Evolutionary conservation across 2,888 invertebrate genomes (phyloP).

Genomic region (Thera britannica): DNA sequence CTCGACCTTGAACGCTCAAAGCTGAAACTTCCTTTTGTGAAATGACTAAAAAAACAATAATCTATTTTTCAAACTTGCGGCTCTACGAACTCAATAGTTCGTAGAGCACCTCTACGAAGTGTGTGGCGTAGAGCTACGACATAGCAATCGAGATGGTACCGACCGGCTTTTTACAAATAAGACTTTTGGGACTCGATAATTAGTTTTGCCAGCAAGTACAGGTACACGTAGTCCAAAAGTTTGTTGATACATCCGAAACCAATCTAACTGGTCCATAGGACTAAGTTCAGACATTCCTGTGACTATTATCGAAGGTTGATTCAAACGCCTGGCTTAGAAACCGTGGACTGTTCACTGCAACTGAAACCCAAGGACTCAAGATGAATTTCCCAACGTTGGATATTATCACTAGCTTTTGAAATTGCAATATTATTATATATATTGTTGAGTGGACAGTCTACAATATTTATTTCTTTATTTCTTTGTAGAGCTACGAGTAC

Average conservation of each 20-base stretch:
- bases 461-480: too few relatives aligned
- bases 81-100: background rate
- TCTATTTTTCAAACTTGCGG: background rate
- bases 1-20: background rate
- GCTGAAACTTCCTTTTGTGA: constrained; percentile 4
- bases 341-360: constrained; percentile 9
- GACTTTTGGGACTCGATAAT: constrained; percentile 5
- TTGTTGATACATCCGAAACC: constrained; percentile 22
- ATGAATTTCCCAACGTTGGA: constrained; percentile 10
- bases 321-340: constrained; percentile 1
- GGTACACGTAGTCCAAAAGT: constrained; percentile 19
- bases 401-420: background rate
- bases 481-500: too few relatives aligned
- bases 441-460: too few relatives aligned
- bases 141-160: too few relatives aligned
- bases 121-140: background rate
- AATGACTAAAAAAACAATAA: background rate
- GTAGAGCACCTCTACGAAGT: background rate
- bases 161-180: background rate
- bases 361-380: background rate
- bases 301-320: constrained; percentile 11
- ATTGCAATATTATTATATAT: background rate
- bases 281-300: constrained; percentile 14
- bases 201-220: constrained; percentile 9
- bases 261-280: constrained; percentile 32